Evolutionary conservation across 2,888 invertebrate genomes (phyloP), one percentile per base, ranked within the genome.

Genomic region (Prosopocoilus inquinatus): DNA sequence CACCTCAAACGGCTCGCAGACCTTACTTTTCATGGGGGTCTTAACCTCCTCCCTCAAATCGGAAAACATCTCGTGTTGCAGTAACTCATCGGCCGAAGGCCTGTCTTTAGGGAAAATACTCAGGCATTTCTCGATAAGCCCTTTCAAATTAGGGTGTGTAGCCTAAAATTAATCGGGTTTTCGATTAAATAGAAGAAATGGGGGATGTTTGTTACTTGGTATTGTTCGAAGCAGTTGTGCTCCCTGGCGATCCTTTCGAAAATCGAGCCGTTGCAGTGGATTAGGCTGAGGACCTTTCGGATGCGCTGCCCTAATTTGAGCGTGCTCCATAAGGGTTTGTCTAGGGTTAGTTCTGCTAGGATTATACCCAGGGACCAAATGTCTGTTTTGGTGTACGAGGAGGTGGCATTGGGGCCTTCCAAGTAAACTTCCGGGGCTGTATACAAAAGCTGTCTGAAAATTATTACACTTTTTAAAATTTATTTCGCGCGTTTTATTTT

Each of bases 361-460:
- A 97, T 86, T 55, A 98, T 87, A n/a, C 96, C 98, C 57, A 95
- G 79, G 1, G 94, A 88, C 98, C 98, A 99, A 28, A 95, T 83
- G 77, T 99, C 98, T 12, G 88, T 88, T 74, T 93, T 90, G 0
- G 87, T 84, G 47, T 91, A 89, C 56, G 79, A 79, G 51, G 70
- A 64, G 28, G 66, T 56, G 28, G 66, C 66, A 33, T 70, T 69
- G 49, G 85, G 82, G 20, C 84, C 84, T 49, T 83, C 83, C 2
- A 91, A 71, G 64, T 91, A 85, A 35, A 90, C 85, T 78, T 94
- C 94, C 0, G 94, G 94, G 15, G 94, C 87, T 59, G 88, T 82
- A 70, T 93, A 94, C 64, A 86, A 85, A 49, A 91, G 85, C 65
- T 88, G 83, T 5, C 90, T 90, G 68, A 43, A 81, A 62, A 28